These are phyloP conservation scores for Trimorus sp. DNA, from an alignment of 2,888 invertebrate species.

Conservation along the genomic window DNA sequence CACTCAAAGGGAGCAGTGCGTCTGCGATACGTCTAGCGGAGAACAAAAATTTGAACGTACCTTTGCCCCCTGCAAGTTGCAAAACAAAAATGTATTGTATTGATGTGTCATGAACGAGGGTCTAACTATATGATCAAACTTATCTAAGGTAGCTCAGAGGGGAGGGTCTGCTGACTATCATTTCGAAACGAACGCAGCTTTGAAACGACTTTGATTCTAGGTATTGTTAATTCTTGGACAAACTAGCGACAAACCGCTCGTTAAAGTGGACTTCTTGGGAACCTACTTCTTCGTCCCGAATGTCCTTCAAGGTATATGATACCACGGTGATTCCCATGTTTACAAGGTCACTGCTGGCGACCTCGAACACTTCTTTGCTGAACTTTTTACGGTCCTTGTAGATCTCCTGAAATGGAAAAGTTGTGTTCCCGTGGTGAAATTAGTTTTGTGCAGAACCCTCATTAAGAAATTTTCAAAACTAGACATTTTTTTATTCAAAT, in stretches of 20 bases:
- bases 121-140: constrained; percentile 47
- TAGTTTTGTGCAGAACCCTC: too few relatives aligned
- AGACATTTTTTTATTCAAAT: too few relatives aligned
- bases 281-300: constrained; percentile 95
- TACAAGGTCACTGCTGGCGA: constrained; percentile 96
- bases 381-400: constrained; percentile 98
- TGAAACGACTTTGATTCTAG: constrained; percentile 23
- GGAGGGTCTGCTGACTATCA: constrained; percentile 47
- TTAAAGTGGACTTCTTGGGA: constrained; percentile 4
- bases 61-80: constrained; percentile 84
- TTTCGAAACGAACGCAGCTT: constrained; percentile 24
- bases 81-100: constrained; percentile 75
- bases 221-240: constrained; percentile 10
- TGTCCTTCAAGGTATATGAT: constrained; percentile 96
- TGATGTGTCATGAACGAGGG: constrained; percentile 61
- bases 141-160: constrained; percentile 56
- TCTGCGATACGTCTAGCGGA: constrained; percentile 67
- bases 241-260: too few relatives aligned
- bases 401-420: constrained; percentile 88
- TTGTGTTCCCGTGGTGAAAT: too few relatives aligned
- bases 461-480: too few relatives aligned
- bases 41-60: constrained; percentile 83
- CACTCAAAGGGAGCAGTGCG: constrained; percentile 59
- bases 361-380: constrained; percentile 96
- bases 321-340: constrained; percentile 99